Evolutionary conservation across 2,797 vertebrate species (phyloP).

Genomic region (Podargus strigoides): DNA sequence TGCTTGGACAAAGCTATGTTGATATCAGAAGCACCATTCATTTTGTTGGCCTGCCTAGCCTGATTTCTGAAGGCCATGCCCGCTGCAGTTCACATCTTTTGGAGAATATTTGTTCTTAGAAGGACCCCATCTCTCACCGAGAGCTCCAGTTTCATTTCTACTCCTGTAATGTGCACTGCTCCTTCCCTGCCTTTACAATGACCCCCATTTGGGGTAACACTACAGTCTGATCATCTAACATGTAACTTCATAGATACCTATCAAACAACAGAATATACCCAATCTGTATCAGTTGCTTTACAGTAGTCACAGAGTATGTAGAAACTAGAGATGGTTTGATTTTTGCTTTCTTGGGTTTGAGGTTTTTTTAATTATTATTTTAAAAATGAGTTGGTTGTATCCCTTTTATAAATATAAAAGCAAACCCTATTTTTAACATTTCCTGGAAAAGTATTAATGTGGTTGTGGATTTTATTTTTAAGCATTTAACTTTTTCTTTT

Average conservation of each 20-base stretch:
- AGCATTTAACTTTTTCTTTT: conserved; percentile 65
- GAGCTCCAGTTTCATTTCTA: conserved; percentile 71
- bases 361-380: conserved; percentile 18
- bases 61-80: conserved; percentile 62
- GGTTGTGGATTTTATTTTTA: conserved; percentile 71
- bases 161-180: conserved; percentile 58
- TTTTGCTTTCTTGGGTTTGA: conserved; percentile 2
- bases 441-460: conserved; percentile 73
- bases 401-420: conserved; percentile 74
- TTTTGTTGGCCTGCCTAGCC: conserved; percentile 81
- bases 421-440: conserved; percentile 73
- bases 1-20: conserved; percentile 84
- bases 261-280: conserved; percentile 74
- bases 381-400: conserved; percentile 70
- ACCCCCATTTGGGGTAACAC: conserved; percentile 69
- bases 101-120: conserved; percentile 72
- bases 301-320: conserved; percentile 74
- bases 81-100: conserved; percentile 68
- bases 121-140: conserved; percentile 65
- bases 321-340: conserved; percentile 67
- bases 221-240: conserved; percentile 76
- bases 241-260: conserved; percentile 74
- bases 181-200: conserved; percentile 64
- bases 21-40: conserved; percentile 81
- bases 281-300: conserved; percentile 72